These are phyloP conservation scores for Portevinia maculata DNA, from an alignment of 2,888 invertebrate species.

Conservation along the genomic window DNA sequence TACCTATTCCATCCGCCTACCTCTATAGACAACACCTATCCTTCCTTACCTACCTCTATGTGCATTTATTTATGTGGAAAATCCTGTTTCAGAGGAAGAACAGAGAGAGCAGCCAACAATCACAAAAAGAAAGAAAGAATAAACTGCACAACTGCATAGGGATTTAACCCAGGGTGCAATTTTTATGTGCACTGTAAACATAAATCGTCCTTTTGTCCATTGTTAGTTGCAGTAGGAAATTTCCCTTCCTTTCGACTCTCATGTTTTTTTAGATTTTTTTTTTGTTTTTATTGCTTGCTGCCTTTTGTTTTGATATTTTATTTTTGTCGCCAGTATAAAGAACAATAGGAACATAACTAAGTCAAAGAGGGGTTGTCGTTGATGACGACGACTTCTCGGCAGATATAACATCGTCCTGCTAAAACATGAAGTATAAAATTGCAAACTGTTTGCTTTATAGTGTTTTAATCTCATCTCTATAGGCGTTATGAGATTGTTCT, in stretches of 20 bases:
- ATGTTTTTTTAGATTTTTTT: constrained; percentile 7
- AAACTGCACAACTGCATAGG: constrained; percentile 39
- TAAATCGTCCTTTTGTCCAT: constrained; percentile 73
- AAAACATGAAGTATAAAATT: constrained; percentile 38
- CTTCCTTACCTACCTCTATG: constrained; percentile 25
- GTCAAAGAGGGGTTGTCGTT: constrained; percentile 50
- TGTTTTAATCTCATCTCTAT: constrained; percentile 58
- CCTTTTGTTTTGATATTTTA: constrained; percentile 65
- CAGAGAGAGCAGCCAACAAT: constrained; percentile 1
- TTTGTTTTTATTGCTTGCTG: constrained; percentile 21
- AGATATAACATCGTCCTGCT: constrained; percentile 36
- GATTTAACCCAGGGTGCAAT: constrained; percentile 65
- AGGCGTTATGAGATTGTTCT: constrained; percentile 41
- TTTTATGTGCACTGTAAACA: constrained; percentile 57
- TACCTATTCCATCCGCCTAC: constrained; percentile 71
- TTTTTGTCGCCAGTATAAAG: constrained; percentile 48
- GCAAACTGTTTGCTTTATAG: constrained; percentile 44
- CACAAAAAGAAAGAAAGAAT: constrained; percentile 2
- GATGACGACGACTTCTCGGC: constrained; percentile 49
- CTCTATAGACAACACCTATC: constrained; percentile 11
- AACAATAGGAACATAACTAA: constrained; percentile 63
- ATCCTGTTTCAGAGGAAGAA: constrained; percentile 56
- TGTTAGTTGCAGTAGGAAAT: constrained; percentile 52
- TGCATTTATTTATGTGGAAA: constrained; percentile 59
- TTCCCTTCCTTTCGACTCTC: constrained; percentile 34